These are phyloP conservation scores for Tethya wilhelma DNA, from an alignment of 37 sponge, comb jelly and placozoan species.

Conservation along the genomic window DNA sequence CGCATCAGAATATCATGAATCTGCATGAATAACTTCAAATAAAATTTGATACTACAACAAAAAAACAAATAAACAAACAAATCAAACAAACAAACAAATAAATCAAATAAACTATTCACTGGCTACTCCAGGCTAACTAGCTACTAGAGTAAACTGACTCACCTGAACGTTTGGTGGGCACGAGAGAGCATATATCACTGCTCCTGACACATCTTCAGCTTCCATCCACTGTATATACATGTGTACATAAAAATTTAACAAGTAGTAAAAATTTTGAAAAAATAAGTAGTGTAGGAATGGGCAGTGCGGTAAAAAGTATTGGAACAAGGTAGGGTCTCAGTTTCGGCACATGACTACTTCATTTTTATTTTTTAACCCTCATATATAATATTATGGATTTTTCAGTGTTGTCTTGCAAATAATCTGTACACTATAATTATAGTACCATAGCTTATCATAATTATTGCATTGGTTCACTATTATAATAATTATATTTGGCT, in stretches of 20 bases:
- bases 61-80: not conserved
- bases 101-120: no score
- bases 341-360: no score
- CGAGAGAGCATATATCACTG: slow-evolving; percentile 67
- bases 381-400: slow-evolving; percentile 50
- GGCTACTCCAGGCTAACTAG: no score
- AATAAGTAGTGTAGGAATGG: slow-evolving; percentile 64
- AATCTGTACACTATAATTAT: no score
- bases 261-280: no score
- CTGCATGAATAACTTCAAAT: not conserved
- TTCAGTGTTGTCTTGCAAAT: no score
- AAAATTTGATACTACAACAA: not conserved
- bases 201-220: slow-evolving; percentile 68
- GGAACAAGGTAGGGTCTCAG: no score
- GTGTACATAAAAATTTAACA: no score
- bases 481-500: no score
- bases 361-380: no score
- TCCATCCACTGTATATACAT: slow-evolving; percentile 63
- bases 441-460: slow-evolving; percentile 80
- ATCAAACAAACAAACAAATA: no score
- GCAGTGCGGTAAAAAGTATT: slow-evolving; percentile 78
- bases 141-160: no score
- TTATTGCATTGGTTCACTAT: slow-evolving; percentile 81
- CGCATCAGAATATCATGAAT: slow-evolving; percentile 39
- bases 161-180: slow-evolving; percentile 71